A percentile compares a stretch with the other conserved stretches of the same genome.
Evolutionary conservation across 2,888 invertebrate species (phyloP).

Genomic region (Biston betularia): DNA sequence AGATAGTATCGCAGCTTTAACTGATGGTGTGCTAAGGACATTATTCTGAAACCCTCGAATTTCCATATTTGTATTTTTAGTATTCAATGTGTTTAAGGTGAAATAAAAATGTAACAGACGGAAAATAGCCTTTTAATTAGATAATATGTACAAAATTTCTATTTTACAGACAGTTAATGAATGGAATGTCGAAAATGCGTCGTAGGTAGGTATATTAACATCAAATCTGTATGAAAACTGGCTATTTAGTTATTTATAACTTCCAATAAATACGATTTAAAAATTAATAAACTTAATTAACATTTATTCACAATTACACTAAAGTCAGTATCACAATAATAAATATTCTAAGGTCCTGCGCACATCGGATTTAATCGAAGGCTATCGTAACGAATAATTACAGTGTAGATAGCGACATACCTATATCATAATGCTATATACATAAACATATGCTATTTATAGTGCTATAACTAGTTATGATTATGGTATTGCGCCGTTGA

Average conservation of each 20-base stretch:
- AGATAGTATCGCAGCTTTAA: not conserved
- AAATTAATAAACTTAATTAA: constrained; percentile 63
- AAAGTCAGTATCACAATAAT: constrained; percentile 63
- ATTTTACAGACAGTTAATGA: constrained; percentile 14
- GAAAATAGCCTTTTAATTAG: constrained; percentile 72
- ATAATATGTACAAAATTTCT: constrained; percentile 55
- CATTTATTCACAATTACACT: constrained; percentile 72
- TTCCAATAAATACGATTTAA: constrained; percentile 45
- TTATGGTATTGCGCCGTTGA: no score
- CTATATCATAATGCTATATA: not conserved
- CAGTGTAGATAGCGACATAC: no score
- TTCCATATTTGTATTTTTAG: constrained; percentile 67
- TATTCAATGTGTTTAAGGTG: constrained; percentile 59
- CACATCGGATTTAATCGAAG: not conserved
- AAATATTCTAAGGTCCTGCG: constrained; percentile 30
- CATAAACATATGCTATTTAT: no score
- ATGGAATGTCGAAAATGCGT: constrained; percentile 35
- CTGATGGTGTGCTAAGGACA: constrained; percentile 4
- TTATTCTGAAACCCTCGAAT: constrained; percentile 65
- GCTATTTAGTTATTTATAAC: constrained; percentile 18
- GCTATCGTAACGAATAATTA: not conserved
- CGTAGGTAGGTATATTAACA: constrained; percentile 22
- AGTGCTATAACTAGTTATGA: no score
- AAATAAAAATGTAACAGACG: constrained; percentile 62
- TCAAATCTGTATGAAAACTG: constrained; percentile 28